These are phyloP conservation scores for Speoplatyrhinus poulsoni DNA, from an alignment of 2,113 vertebrate species.

Conservation along the genomic window DNA sequence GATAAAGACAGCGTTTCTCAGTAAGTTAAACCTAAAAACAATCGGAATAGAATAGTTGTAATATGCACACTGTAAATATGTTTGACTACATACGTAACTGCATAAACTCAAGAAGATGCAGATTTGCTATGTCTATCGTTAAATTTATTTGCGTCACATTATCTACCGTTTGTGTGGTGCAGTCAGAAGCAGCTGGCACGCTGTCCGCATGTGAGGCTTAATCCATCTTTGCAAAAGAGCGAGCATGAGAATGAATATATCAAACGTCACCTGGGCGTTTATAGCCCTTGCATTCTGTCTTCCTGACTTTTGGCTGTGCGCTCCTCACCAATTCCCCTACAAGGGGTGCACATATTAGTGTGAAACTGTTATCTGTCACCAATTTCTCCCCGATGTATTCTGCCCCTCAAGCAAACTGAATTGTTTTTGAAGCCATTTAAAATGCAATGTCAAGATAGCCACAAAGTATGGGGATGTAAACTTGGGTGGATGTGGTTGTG, in stretches of 20 bases:
- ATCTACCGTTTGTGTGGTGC: neutral
- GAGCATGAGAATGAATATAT: neutral
- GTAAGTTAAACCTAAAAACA: too few relatives aligned
- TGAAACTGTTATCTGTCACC: neutral
- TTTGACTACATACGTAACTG: too few relatives aligned
- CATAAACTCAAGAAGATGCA: too few relatives aligned
- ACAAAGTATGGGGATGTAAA: neutral
- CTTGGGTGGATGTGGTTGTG: too few relatives aligned
- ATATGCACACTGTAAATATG: too few relatives aligned
- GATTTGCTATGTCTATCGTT: too few relatives aligned
- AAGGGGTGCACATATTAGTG: conserved; percentile 1
- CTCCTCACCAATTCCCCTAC: neutral
- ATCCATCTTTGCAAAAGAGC: neutral
- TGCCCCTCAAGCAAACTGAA: neutral
- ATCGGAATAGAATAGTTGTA: too few relatives aligned
- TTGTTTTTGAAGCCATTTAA: neutral
- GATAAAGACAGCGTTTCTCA: too few relatives aligned
- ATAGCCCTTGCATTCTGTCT: neutral
- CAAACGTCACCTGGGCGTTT: neutral
- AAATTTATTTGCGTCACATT: too few relatives aligned
- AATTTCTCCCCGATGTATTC: conserved; percentile 14
- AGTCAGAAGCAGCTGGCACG: neutral
- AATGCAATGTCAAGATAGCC: neutral
- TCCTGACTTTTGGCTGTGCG: conserved; percentile 7
- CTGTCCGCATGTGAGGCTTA: neutral